Conservation (phyloP, 2,888 invertebrate genomes). For the Tenthredo notha region DNA sequence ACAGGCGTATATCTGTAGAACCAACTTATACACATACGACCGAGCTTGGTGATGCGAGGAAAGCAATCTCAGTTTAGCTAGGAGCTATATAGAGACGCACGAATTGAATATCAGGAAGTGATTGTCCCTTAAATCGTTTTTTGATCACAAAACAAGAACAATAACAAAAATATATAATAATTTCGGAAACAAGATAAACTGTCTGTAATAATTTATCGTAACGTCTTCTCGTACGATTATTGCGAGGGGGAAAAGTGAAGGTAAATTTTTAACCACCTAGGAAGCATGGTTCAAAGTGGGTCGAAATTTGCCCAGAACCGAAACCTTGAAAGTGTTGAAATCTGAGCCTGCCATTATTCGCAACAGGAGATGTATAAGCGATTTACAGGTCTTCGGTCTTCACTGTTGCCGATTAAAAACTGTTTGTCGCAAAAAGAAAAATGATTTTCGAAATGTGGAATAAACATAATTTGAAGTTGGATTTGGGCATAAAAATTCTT, state of each 20-base stretch:
- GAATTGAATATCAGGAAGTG: background rate
- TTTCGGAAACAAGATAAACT: background rate
- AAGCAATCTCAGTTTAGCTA: background rate
- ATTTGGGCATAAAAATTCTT: background rate
- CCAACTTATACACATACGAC: background rate
- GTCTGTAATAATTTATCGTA: background rate
- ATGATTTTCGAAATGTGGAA: background rate
- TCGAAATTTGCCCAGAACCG: constrained; percentile 23
- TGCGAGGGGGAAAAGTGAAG: background rate
- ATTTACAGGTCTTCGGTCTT: background rate
- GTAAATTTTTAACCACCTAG: background rate
- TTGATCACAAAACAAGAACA: background rate
- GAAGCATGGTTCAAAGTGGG: background rate
- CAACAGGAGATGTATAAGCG: background rate
- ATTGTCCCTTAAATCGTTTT: background rate
- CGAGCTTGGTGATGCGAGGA: background rate
- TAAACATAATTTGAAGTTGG: background rate
- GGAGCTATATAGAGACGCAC: background rate
- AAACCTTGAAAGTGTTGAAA: constrained; percentile 27
- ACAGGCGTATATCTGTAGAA: background rate
- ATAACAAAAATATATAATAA: background rate
- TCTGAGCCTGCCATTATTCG: constrained; percentile 10
- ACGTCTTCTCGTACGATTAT: background rate
- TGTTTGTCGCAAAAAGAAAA: background rate
- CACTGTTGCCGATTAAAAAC: background rate